Conservation (phyloP, 2,888 invertebrate genomes). For the Hirtodrosophila confusa region DNA sequence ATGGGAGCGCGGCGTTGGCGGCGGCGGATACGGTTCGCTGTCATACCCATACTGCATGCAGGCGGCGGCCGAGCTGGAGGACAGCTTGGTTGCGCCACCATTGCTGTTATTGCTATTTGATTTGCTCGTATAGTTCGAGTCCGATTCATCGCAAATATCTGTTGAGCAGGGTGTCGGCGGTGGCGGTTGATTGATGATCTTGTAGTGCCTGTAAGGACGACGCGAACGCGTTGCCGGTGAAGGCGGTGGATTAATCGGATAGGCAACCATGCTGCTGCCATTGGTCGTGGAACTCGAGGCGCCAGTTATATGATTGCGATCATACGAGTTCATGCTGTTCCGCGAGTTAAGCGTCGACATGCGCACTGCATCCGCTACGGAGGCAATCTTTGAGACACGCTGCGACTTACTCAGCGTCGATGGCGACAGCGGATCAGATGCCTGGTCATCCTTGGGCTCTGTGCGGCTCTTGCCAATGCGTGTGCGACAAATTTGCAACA, state of each 20-base stretch:
- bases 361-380: conserved; percentile 86
- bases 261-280: conserved; percentile 85
- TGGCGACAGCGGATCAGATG: conserved; percentile 88
- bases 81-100: conserved; percentile 80
- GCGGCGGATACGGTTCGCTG: conserved; percentile 90
- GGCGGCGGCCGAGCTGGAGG: conserved; percentile 83
- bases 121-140: conserved; percentile 88
- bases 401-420: conserved; percentile 82
- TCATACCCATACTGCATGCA: conserved; percentile 86
- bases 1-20: conserved; percentile 90
- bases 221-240: conserved; percentile 93
- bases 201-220: conserved; percentile 91
- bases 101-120: conserved; percentile 84
- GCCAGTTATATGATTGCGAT: conserved; percentile 89
- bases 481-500: conserved; percentile 86
- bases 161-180: conserved; percentile 98
- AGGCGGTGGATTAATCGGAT: conserved; percentile 96
- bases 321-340: conserved; percentile 88
- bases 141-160: conserved; percentile 96
- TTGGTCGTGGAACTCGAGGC: conserved; percentile 84
- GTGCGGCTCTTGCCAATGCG: conserved; percentile 85
- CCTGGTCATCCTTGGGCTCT: conserved; percentile 87
- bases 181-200: conserved; percentile 92
- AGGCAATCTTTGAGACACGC: conserved; percentile 84
- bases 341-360: conserved; percentile 88